Evolutionary conservation across 2,113 vertebrate genomes (phyloP), one percentile per base, ranked within the genome.

Genomic region (Mormyrus lacerda): DNA sequence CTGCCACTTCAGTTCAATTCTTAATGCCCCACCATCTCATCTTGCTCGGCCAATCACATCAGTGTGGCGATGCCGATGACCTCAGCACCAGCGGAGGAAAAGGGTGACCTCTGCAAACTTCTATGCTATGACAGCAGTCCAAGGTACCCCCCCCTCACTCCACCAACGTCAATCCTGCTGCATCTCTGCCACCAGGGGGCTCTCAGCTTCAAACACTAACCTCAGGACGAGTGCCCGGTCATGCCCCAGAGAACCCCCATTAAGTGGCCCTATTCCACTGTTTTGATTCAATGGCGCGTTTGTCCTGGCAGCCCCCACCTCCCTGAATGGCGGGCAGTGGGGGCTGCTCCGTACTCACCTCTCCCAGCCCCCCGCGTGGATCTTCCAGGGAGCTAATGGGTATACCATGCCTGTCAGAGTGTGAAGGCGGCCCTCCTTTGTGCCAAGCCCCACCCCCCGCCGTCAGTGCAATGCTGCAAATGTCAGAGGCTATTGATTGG

Each of bases 401-500:
- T 94, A 93, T 92, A 93, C 93, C 44, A 89, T 92, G 92, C 93
- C 93, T 91, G 93, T 95, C 93, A 93, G 91, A 89, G 90, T 89
- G 91, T 91, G 94, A 92, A 91, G 94, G 92, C 93, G 92, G 92
- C 86, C 73, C 48, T 92, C 90, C 93, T 95, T 95, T 95, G 93
- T 95, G 83, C 83, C 13, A 39, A 89, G 92, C 79, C 90, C 83
- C 90, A 90, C 92, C 91, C 94, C 93, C 93, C 82, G 91, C 93
- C 92, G 92, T 85, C 92, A 91, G 50, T 89, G 93, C 95, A 94
- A 93, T 93, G 92, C 93, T 94, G 91, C 94, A 95, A 94, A 94
- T 93, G 93, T 95, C 95, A 93, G 90, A 11, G 87, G 93, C 93
- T 94, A 95, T 95, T 94, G 93, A 96, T 95, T 94, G 91, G 90